Evolutionary conservation across 2,888 invertebrate species (phyloP).

Genomic region (Antheraea assamensis): DNA sequence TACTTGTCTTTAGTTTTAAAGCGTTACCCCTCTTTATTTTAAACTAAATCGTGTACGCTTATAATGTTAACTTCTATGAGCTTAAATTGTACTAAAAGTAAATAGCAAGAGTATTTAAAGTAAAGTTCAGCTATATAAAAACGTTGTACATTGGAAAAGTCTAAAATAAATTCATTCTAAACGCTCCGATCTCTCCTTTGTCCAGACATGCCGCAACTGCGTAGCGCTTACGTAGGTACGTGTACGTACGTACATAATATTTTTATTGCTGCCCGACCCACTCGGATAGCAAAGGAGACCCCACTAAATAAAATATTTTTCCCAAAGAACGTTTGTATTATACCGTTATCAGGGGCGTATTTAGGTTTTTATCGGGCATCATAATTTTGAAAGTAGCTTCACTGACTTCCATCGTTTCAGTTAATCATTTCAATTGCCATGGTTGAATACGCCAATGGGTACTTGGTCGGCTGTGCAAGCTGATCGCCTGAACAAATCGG

Average conservation of each 20-base stretch:
- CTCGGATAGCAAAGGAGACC: constrained; percentile 61
- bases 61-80: too few relatives aligned
- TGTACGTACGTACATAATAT: constrained; percentile 69
- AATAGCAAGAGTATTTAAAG: not conserved
- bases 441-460: too few relatives aligned
- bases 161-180: not conserved
- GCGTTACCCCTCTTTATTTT: too few relatives aligned
- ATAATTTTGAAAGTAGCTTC: not conserved
- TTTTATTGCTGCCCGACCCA: constrained; percentile 69
- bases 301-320: constrained; percentile 75
- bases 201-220: constrained; percentile 29
- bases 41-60: too few relatives aligned
- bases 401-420: too few relatives aligned
- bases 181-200: constrained; percentile 19
- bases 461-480: too few relatives aligned
- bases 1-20: not conserved
- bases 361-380: constrained; percentile 6
- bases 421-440: too few relatives aligned
- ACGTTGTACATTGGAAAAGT: not conserved
- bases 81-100: not conserved
- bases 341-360: constrained; percentile 24
- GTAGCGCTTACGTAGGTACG: constrained; percentile 55
- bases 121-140: not conserved
- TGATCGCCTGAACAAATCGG: too few relatives aligned
- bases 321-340: constrained; percentile 58